These are phyloP conservation scores for Gisinianus flammeolus DNA, from an alignment of 2,888 invertebrate species.

Conservation along the genomic window DNA sequence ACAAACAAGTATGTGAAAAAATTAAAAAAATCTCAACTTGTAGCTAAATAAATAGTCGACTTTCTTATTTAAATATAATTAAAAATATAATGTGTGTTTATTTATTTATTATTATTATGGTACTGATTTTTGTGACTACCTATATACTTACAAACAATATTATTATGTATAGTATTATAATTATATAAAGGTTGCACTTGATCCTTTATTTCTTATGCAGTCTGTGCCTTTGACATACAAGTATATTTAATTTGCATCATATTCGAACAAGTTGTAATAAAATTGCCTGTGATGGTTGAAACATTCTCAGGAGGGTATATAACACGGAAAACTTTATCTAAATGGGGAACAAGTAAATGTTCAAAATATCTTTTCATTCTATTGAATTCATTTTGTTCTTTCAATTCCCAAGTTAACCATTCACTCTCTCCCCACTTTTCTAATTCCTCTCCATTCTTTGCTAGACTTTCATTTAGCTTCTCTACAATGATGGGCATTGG, in stretches of 20 bases:
- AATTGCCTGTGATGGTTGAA: slow-evolving; percentile 49
- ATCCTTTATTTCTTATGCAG: neutral
- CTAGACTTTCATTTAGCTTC: slow-evolving; percentile 51
- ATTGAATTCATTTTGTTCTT: slow-evolving; percentile 55
- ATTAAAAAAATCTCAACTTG: too few species aligned
- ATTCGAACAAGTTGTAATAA: slow-evolving; percentile 53
- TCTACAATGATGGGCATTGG: slow-evolving; percentile 43
- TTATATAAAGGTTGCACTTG: too few species aligned
- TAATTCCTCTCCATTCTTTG: slow-evolving; percentile 52
- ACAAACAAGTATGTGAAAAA: slow-evolving; percentile 12
- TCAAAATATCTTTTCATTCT: slow-evolving; percentile 54
- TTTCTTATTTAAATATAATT: too few species aligned
- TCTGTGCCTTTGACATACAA: neutral
- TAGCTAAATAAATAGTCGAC: too few species aligned
- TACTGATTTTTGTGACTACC: too few species aligned
- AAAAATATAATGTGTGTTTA: too few species aligned
- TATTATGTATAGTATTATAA: too few species aligned
- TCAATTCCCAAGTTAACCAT: slow-evolving; percentile 56
- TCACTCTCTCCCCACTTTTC: slow-evolving; percentile 55
- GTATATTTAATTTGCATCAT: slow-evolving; percentile 52
- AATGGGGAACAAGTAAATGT: slow-evolving; percentile 56
- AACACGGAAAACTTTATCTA: slow-evolving; percentile 54
- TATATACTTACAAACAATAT: too few species aligned
- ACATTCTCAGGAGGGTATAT: slow-evolving; percentile 53
- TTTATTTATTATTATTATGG: too few species aligned